Conservation (phyloP, 1,140 invertebrate species). For the Macrobrachium rosenbergii region DNA sequence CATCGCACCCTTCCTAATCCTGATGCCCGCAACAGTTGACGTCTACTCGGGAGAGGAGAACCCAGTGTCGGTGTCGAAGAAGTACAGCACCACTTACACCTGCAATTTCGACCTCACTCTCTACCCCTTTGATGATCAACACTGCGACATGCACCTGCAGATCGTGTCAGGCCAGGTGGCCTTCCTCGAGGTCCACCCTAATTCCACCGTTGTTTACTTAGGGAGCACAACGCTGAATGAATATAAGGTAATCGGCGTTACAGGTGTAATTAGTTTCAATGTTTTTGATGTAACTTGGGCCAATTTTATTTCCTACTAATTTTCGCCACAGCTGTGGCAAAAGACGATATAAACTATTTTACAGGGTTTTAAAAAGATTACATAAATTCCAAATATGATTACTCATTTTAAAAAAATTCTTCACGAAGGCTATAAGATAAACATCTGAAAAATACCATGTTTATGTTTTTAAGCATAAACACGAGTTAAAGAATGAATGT, state of each 20-base stretch:
- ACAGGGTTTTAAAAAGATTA: no score
- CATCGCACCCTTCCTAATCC: no score
- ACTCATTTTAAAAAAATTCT: no score
- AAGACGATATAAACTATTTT: no score
- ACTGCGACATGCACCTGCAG: conserved; percentile 57
- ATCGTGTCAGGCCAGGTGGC: conserved; percentile 28
- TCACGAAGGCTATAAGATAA: no score
- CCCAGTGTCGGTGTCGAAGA: conserved; percentile 39
- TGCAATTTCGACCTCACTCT: conserved; percentile 59
- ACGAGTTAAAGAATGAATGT: no score
- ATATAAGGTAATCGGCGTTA: background rate
- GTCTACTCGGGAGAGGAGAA: conserved; percentile 54
- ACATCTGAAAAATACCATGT: no score
- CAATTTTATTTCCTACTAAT: no score
- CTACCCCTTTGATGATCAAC: conserved; percentile 60
- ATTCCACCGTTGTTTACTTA: conserved; percentile 8
- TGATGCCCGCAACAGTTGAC: conserved; percentile 1
- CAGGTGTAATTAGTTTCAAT: background rate
- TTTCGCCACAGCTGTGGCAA: no score
- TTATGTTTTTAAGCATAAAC: no score
- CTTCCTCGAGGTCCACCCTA: conserved; percentile 12
- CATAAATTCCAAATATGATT: no score
- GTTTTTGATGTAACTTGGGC: background rate
- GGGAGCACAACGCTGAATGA: conserved; percentile 30
- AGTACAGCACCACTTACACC: conserved; percentile 50